These are phyloP conservation scores for Drosophila fulvimacula DNA, from an alignment of 2,888 invertebrate genomes.

Conservation along the genomic window DNA sequence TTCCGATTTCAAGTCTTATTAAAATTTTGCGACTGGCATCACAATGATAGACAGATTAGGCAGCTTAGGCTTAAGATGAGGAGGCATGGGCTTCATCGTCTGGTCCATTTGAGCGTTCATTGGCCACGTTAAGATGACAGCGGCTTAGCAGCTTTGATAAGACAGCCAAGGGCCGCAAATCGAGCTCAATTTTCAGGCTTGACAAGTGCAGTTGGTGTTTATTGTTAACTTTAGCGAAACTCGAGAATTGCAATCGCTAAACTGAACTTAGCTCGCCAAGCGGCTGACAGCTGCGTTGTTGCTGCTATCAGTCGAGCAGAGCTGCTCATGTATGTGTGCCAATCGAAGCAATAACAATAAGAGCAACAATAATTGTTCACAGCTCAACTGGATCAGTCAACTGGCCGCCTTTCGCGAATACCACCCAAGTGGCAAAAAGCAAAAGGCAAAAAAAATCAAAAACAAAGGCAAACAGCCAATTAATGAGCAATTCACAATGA, in stretches of 20 bases:
- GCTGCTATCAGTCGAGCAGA: conserved; percentile 19
- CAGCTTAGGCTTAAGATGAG: background rate
- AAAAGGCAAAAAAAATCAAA: conserved; percentile 18
- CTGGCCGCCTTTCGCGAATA: conserved; percentile 45
- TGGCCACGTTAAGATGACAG: conserved; percentile 26
- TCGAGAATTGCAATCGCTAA: conserved; percentile 19
- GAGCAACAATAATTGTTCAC: conserved; percentile 2
- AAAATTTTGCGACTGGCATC: background rate
- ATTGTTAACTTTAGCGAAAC: conserved; percentile 22
- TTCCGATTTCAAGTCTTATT: background rate
- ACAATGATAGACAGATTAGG: background rate
- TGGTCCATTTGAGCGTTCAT: conserved; percentile 6
- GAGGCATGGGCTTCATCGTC: background rate
- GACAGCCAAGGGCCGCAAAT: conserved; percentile 2
- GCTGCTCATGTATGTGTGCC: conserved; percentile 2
- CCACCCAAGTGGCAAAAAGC: conserved; percentile 54
- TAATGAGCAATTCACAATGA: conserved; percentile 29
- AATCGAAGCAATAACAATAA: conserved; percentile 20
- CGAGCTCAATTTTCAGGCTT: conserved; percentile 17
- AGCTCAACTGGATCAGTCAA: conserved; percentile 40
- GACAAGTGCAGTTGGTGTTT: conserved; percentile 22
- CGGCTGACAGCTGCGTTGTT: conserved; percentile 29
- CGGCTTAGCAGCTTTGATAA: conserved; percentile 19
- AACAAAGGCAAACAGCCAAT: conserved; percentile 43
- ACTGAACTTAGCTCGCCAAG: background rate